Evolutionary conservation across 2,797 vertebrate species (phyloP), one percentile per base, ranked within the genome.

Genomic region (Muscicapa striata): DNA sequence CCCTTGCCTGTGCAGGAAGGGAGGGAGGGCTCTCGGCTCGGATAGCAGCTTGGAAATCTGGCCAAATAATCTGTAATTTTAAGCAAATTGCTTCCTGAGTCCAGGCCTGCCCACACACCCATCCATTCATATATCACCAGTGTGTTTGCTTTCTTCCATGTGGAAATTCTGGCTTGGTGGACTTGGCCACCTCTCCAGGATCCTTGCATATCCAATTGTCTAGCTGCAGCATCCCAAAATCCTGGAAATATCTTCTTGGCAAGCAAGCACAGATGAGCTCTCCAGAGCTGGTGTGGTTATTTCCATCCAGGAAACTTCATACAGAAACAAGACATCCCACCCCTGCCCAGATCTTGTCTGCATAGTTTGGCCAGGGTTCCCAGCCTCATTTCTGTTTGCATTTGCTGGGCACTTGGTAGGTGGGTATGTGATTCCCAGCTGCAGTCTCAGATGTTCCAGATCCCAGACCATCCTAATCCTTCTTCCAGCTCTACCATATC

Each of bases 221-320:
- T 86, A 96, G 93, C 76, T 84, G 77, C 62, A 90, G 61, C 61
- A 68, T 90, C 90, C 69, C 68, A 23, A 95, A 94, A 96, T 94
- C 96, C 94, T 95, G 91, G 80, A 94, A 95, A 90, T 84, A 95
- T 55, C 90, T 91, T 91, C 80, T 81, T 96, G 93, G 94, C 94
- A 94, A 73, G 80, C 58, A 81, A 81, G 63, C 34, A 66, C 9
- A 89, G 66, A 91, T 63, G 63, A 93, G 80, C 59, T 88, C 85
- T 90, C 86, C 83, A 95, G 85, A 88, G 66, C 40, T 17, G 6
- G 40, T 6, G 15, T 55, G 51, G 55, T 93, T 90, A 81, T 88
- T 94, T 96, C 87, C 93, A 96, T 84, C 69, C 70, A 88, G 48
- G 74, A 77, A 93, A 81, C 70, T 48, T 88, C 85, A 90, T 36